phyloP scores from a whole-genome alignment of 1,140 invertebrate genomes.

The Brachionus paranguensis region DNA sequence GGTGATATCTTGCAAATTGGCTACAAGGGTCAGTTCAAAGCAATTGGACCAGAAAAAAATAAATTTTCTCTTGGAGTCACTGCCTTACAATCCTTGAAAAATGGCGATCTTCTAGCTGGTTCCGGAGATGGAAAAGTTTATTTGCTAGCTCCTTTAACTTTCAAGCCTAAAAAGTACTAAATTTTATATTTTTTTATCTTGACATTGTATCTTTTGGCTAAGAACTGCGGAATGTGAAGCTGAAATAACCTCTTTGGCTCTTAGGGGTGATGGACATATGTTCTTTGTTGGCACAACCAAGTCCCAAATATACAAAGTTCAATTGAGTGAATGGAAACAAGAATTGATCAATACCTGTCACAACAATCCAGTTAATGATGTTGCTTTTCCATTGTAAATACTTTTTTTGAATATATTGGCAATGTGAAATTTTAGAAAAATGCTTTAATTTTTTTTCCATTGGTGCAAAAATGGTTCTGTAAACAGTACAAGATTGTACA shows the following conservation, averaged over 20 bases:
- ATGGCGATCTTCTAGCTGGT: constrained; percentile 64
- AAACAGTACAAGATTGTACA: too few species aligned
- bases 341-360: constrained; percentile 74
- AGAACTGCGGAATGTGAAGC: constrained; percentile 60
- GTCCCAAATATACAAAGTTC: constrained; percentile 75
- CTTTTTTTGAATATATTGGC: background rate
- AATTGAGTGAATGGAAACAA: constrained; percentile 63
- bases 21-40: constrained; percentile 46
- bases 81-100: constrained; percentile 61
- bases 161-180: constrained; percentile 16
- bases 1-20: constrained; percentile 61
- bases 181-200: constrained; percentile 5
- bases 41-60: constrained; percentile 50
- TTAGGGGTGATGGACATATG: constrained; percentile 55
- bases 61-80: constrained; percentile 61
- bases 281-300: constrained; percentile 65
- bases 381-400: constrained; percentile 72
- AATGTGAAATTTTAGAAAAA: too few species aligned
- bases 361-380: constrained; percentile 68
- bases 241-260: constrained; percentile 51
- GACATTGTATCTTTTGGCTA: constrained; percentile 54
- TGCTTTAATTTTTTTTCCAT: too few species aligned
- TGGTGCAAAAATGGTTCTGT: too few species aligned
- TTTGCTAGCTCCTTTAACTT: constrained; percentile 40
- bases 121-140: constrained; percentile 71